These are phyloP conservation scores for Pseudonaja textilis DNA, from an alignment of 2,113 vertebrate species.

Conservation along the genomic window DNA sequence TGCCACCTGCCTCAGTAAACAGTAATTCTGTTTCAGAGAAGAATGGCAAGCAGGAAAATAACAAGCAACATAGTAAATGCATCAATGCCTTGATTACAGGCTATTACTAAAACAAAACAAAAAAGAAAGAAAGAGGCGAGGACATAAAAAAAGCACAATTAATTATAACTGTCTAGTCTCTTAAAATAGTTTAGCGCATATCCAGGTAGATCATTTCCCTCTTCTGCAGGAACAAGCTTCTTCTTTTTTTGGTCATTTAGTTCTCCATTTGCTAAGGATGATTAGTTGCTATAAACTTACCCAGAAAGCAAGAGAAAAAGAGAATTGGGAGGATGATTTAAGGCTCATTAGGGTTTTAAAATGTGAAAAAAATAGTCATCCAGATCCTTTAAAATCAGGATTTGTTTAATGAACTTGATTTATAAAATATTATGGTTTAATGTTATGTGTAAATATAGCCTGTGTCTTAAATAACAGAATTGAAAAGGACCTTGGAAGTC, in stretches of 20 bases:
- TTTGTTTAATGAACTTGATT: not conserved
- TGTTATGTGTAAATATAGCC: not conserved
- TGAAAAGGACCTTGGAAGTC: not conserved
- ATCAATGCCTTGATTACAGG: not conserved
- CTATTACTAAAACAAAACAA: not conserved
- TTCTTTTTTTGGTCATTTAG: not conserved
- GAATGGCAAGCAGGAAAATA: not conserved
- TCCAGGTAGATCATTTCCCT: not conserved
- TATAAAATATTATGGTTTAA: not conserved
- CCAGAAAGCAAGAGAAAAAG: not conserved
- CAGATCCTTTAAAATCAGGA: not conserved
- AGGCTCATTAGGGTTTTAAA: not conserved
- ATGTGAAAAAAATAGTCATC: not conserved
- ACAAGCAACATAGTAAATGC: not conserved
- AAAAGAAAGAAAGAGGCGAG: not conserved
- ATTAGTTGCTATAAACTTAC: not conserved
- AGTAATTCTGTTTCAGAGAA: not conserved
- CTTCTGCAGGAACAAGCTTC: not conserved
- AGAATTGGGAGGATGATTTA: not conserved
- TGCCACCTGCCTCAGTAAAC: not conserved
- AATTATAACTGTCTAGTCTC: not conserved
- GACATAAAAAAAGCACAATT: not conserved
- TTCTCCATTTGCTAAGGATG: not conserved
- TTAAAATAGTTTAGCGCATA: not conserved
- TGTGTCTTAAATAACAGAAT: not conserved